Percentiles rank a stretch among this genome's conserved stretches.
Evolutionary conservation across 2,113 vertebrate genomes (phyloP).

Genomic region (Apodemus sylvaticus): DNA sequence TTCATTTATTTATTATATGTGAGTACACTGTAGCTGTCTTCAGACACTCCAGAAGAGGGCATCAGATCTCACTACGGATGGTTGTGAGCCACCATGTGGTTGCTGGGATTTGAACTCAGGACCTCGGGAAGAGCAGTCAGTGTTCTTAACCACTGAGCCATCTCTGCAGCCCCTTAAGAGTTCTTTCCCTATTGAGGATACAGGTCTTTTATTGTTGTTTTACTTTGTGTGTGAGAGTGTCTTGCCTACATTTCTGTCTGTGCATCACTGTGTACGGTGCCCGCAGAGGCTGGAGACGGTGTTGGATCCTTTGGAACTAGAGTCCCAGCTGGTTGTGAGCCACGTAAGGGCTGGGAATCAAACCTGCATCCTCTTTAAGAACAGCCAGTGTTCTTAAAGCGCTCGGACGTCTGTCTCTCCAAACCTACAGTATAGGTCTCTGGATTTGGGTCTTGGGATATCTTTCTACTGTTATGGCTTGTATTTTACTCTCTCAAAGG

Average conservation of each 20-base stretch:
- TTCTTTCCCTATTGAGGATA: not conserved
- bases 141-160: too few species aligned
- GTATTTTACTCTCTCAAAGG: not conserved
- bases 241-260: not conserved
- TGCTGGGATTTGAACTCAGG: too few species aligned
- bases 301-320: not conserved
- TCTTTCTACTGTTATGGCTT: not conserved
- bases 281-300: not conserved
- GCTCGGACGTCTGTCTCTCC: not conserved
- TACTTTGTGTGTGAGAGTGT: not conserved
- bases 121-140: too few species aligned
- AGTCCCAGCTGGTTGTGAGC: not conserved
- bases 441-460: not conserved
- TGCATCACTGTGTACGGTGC: not conserved
- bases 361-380: not conserved
- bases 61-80: too few species aligned
- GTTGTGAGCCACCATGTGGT: too few species aligned
- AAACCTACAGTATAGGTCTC: not conserved
- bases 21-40: too few species aligned
- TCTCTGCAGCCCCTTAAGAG: not conserved
- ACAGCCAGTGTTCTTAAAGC: not conserved
- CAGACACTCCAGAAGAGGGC: too few species aligned
- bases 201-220: not conserved
- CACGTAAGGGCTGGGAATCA: not conserved
- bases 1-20: not conserved